These are phyloP conservation scores for Mactra quadrangularis DNA, from an alignment of 1,140 invertebrate species.

Conservation along the genomic window DNA sequence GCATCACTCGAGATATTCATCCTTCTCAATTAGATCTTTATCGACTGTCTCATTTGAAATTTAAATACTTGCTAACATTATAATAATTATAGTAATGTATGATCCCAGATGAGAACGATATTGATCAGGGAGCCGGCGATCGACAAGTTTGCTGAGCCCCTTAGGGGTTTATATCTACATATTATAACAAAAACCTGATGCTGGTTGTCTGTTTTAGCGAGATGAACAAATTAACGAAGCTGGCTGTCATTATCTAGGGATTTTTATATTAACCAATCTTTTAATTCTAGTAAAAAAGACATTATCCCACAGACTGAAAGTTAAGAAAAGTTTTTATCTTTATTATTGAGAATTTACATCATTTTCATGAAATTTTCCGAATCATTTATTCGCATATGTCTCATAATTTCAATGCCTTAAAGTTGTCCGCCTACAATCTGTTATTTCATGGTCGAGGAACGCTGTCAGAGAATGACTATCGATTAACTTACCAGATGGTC, in stretches of 20 bases:
- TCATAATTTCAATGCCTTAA: no score
- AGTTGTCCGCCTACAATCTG: no score
- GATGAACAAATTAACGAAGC: constrained; percentile 24
- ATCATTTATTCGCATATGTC: no score
- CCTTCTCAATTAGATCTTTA: constrained; percentile 2
- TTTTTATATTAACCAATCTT: background rate
- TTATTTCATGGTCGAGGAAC: no score
- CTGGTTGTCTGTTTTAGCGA: constrained; percentile 34
- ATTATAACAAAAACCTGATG: constrained; percentile 39
- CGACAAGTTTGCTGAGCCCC: background rate
- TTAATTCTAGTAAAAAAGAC: background rate
- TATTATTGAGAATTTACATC: no score
- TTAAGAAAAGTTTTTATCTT: no score
- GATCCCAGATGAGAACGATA: background rate
- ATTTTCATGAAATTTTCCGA: no score
- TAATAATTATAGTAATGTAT: constrained; percentile 19
- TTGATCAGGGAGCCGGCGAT: constrained; percentile 4
- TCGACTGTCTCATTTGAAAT: constrained; percentile 41
- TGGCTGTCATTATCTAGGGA: constrained; percentile 12
- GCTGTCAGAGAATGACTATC: no score
- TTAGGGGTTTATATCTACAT: constrained; percentile 34
- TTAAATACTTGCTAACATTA: constrained; percentile 29
- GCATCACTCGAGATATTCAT: constrained; percentile 12
- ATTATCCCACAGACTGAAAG: no score
- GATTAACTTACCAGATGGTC: no score